phyloP scores from a whole-genome alignment of 2,888 invertebrate species.

The Conops quadrifasciatus region DNA sequence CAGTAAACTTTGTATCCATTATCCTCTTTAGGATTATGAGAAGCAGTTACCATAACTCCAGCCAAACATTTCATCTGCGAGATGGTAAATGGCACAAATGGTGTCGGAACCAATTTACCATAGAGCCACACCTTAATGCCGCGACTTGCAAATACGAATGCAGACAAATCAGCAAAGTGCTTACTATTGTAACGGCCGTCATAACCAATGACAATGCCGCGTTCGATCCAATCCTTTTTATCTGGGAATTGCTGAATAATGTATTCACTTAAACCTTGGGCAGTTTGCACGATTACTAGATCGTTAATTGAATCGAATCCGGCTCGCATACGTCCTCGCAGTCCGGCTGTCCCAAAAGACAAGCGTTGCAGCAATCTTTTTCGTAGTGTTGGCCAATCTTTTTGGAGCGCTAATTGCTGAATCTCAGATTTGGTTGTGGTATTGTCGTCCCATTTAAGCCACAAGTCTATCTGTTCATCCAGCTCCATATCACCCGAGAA shows the following conservation, averaged over 20 bases:
- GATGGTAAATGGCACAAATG: conserved; percentile 90
- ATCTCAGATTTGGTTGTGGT: conserved; percentile 73
- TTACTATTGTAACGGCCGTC: conserved; percentile 93
- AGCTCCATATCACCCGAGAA: conserved; percentile 64
- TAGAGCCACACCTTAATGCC: conserved; percentile 84
- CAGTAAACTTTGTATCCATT: conserved; percentile 99
- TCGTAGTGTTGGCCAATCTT: conserved; percentile 68
- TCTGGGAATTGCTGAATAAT: conserved; percentile 71
- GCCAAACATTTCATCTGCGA: conserved; percentile 77
- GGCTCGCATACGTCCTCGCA: conserved; percentile 91
- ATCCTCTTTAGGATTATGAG: conserved; percentile 94
- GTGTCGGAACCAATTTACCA: conserved; percentile 85
- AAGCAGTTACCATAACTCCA: conserved; percentile 95
- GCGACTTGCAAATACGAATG: conserved; percentile 80
- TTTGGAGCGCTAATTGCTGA: conserved; percentile 67
- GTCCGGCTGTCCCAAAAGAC: conserved; percentile 91
- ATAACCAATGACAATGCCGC: conserved; percentile 88
- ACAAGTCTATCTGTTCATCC: conserved; percentile 74
- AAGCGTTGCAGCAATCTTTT: conserved; percentile 76
- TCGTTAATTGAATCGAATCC: conserved; percentile 97
- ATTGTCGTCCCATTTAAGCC: conserved; percentile 81
- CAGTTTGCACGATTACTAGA: conserved; percentile 93
- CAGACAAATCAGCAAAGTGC: conserved; percentile 81
- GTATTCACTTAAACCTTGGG: conserved; percentile 87
- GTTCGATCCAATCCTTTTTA: conserved; percentile 65